A percentile compares a stretch with the other conserved stretches of the same genome.
Evolutionary conservation across 2,888 invertebrate genomes (phyloP).

Genomic region (Pocota personata): DNA sequence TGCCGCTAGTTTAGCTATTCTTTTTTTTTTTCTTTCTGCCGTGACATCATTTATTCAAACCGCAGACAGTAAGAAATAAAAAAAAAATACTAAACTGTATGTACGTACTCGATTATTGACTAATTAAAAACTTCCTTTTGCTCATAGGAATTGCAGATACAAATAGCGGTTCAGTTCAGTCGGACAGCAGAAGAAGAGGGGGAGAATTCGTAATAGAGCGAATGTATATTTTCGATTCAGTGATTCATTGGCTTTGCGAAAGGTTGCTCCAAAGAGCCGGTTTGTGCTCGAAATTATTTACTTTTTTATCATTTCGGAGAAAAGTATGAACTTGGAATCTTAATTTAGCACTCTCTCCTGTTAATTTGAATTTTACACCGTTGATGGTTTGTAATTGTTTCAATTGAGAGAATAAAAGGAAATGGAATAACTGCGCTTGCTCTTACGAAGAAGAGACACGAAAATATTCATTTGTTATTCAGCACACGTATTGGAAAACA

Average conservation of each 20-base stretch:
- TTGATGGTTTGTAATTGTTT: neutral
- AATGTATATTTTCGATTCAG: slow-evolving; percentile 6
- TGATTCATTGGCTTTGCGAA: slow-evolving; percentile 18
- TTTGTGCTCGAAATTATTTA: neutral
- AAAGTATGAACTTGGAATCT: slow-evolving; percentile 32
- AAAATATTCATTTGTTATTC: slow-evolving; percentile 4
- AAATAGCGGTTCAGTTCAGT: slow-evolving; percentile 16
- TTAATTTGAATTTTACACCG: slow-evolving; percentile 10
- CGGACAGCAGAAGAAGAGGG: neutral
- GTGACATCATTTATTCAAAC: slow-evolving; percentile 49
- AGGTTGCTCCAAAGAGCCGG: neutral
- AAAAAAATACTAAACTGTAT: neutral
- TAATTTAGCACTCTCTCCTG: neutral
- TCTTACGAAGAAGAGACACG: neutral
- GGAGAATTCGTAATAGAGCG: neutral
- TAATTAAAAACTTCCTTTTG: slow-evolving; percentile 59
- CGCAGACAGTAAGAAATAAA: neutral
- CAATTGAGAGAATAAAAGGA: neutral
- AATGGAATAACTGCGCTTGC: slow-evolving; percentile 12
- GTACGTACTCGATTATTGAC: slow-evolving; percentile 14
- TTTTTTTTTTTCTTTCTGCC: slow-evolving; percentile 1
- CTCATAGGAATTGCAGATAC: slow-evolving; percentile 25
- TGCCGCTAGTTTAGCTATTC: neutral
- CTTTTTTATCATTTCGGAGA: neutral
- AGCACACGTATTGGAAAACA: slow-evolving; percentile 20